These are phyloP conservation scores for Apamea crenata DNA, from an alignment of 2,888 invertebrate genomes.

Conservation along the genomic window DNA sequence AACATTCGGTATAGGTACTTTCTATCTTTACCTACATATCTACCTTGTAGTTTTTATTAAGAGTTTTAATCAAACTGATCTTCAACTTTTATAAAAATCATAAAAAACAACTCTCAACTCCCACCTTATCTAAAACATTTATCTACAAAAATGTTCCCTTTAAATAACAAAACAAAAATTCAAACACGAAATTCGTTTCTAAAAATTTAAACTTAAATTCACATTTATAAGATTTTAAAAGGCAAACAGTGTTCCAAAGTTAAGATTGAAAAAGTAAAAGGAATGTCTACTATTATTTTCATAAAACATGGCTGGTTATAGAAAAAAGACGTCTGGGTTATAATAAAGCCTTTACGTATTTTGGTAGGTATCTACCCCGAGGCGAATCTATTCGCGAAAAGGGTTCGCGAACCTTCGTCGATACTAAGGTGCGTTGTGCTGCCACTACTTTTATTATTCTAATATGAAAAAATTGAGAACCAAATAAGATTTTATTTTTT, in stretches of 20 bases:
- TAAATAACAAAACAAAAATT: conserved; percentile 12
- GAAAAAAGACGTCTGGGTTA: conserved; percentile 59
- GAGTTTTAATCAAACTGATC: not conserved
- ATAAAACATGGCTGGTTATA: conserved; percentile 54
- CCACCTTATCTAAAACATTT: conserved; percentile 4
- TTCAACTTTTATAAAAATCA: not conserved
- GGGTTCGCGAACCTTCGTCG: conserved; percentile 63
- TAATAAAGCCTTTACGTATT: conserved; percentile 71
- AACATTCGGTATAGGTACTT: not conserved
- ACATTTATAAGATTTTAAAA: conserved; percentile 49
- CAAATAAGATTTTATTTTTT: not conserved
- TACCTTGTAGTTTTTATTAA: not conserved
- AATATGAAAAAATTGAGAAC: not conserved
- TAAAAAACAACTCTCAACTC: not conserved
- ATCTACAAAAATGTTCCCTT: not conserved
- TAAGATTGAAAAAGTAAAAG: conserved; percentile 44
- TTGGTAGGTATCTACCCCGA: conserved; percentile 55
- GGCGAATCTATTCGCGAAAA: conserved; percentile 71
- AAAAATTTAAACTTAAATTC: conserved; percentile 32
- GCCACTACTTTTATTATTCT: conserved; percentile 12
- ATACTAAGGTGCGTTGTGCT: conserved; percentile 39
- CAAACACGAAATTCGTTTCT: conserved; percentile 28
- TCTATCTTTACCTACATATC: not conserved
- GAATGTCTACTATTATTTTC: conserved; percentile 30
- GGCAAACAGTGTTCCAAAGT: conserved; percentile 49